Evolutionary conservation across 2,888 invertebrate genomes (phyloP).

Genomic region (Aproaerema taeniolella): DNA sequence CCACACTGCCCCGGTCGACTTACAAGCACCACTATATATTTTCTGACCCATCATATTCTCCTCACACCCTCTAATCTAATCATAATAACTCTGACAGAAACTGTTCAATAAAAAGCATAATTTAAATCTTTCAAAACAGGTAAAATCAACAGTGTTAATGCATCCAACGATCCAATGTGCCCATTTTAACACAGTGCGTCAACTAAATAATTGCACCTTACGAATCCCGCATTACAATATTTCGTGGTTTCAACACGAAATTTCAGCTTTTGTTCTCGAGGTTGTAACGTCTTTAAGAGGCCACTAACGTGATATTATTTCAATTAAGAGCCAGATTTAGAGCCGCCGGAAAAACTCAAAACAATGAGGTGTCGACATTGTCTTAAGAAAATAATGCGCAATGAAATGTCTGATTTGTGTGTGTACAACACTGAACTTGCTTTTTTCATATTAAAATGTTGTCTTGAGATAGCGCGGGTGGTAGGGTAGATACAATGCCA

Average conservation of each 20-base stretch:
- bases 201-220: conserved; percentile 49
- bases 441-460: conserved; percentile 20
- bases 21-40: conserved; percentile 49
- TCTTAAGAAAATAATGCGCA: conserved; percentile 57
- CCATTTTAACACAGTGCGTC: conserved; percentile 43
- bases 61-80: conserved; percentile 1
- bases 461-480: not conserved
- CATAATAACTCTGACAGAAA: conserved; percentile 11
- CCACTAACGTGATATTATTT: conserved; percentile 67
- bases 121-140: too few relatives aligned
- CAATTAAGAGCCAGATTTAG: conserved; percentile 69
- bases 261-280: conserved; percentile 65
- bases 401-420: conserved; percentile 57
- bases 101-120: too few relatives aligned
- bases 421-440: conserved; percentile 30
- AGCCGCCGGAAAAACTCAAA: conserved; percentile 61
- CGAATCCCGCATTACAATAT: conserved; percentile 54
- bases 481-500: conserved; percentile 23
- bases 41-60: conserved; percentile 40
- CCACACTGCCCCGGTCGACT: conserved; percentile 46
- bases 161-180: conserved; percentile 34
- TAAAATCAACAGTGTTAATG: conserved; percentile 5
- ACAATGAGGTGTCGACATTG: conserved; percentile 66
- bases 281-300: conserved; percentile 60
- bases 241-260: conserved; percentile 63